Percentiles rank a stretch among this genome's conserved stretches.
phyloP scores from a whole-genome alignment of 2,888 invertebrate species.

The Trichacis sp. region DNA sequence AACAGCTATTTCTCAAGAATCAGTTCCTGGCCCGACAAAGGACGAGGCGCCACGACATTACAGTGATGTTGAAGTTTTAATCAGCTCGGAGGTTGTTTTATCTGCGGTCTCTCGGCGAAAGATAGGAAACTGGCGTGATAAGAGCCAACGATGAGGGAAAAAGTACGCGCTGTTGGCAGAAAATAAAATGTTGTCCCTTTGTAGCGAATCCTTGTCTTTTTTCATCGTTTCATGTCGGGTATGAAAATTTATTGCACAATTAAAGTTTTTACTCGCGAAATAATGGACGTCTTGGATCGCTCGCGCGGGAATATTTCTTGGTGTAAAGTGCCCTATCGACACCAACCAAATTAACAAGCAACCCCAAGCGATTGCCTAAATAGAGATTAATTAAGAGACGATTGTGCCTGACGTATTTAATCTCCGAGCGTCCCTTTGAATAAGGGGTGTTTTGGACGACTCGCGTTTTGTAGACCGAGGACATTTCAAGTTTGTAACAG shows the following conservation, averaged over 20 bases:
- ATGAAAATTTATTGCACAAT: background rate
- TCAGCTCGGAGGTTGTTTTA: slow-evolving; percentile 31
- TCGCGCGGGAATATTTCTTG: slow-evolving; percentile 41
- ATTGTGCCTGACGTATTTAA: slow-evolving; percentile 39
- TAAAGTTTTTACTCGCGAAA: background rate
- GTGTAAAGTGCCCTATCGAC: slow-evolving; percentile 38
- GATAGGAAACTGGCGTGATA: slow-evolving; percentile 31
- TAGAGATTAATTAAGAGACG: slow-evolving; percentile 61
- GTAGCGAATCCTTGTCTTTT: background rate
- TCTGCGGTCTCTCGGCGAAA: slow-evolving; percentile 23
- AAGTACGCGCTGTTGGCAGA: slow-evolving; percentile 12
- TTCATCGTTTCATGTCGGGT: background rate
- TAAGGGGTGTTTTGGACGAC: no score
- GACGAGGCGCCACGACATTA: slow-evolving; percentile 21
- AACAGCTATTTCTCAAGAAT: slow-evolving; percentile 24
- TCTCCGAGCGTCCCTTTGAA: no score
- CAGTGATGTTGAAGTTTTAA: slow-evolving; percentile 31
- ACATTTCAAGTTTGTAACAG: no score
- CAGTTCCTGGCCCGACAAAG: slow-evolving; percentile 28
- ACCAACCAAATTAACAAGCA: slow-evolving; percentile 33
- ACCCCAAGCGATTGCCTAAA: slow-evolving; percentile 59
- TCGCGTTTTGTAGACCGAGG: no score
- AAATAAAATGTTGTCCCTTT: slow-evolving; percentile 12
- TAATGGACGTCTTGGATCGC: background rate
- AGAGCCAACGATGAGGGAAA: slow-evolving; percentile 21